Percentiles rank a stretch among this genome's conserved stretches.
These are phyloP conservation scores for Chinchilla lanigera DNA, from an alignment of 2,113 vertebrate genomes.

Conservation along the genomic window DNA sequence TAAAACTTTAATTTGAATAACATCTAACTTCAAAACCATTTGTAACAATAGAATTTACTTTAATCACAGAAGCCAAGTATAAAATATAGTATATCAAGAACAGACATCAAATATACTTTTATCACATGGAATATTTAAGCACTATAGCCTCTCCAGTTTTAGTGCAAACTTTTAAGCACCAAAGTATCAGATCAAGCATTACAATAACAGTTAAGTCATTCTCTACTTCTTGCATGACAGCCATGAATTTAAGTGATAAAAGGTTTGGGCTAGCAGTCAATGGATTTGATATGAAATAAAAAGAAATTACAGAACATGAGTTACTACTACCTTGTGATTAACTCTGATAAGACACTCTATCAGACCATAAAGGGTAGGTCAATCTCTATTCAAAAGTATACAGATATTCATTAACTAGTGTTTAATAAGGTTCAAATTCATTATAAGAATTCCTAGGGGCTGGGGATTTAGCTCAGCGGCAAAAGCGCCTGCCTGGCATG, in stretches of 20 bases:
- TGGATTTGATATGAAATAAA: background rate
- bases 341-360: background rate
- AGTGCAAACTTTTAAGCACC: background rate
- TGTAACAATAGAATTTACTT: constrained; percentile 23
- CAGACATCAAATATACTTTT: constrained; percentile 24
- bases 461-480: no score
- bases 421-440: background rate
- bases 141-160: constrained; percentile 29
- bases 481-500: no score
- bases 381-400: constrained; percentile 15
- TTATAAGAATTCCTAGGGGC: background rate
- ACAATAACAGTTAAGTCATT: background rate
- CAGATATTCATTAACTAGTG: background rate
- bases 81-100: constrained; percentile 12
- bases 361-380: background rate
- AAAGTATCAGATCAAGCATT: background rate
- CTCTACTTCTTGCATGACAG: background rate
- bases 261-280: background rate
- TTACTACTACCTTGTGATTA: background rate
- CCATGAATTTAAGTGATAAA: constrained; percentile 7
- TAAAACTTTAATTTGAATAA: constrained; percentile 42
- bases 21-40: background rate
- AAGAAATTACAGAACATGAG: background rate
- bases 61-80: constrained; percentile 39
- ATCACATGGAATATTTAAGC: constrained; percentile 30